Percentiles rank a stretch among this genome's conserved stretches.
Evolutionary conservation across 2,113 vertebrate genomes (phyloP).

Genomic region (Miniopterus natalensis): DNA sequence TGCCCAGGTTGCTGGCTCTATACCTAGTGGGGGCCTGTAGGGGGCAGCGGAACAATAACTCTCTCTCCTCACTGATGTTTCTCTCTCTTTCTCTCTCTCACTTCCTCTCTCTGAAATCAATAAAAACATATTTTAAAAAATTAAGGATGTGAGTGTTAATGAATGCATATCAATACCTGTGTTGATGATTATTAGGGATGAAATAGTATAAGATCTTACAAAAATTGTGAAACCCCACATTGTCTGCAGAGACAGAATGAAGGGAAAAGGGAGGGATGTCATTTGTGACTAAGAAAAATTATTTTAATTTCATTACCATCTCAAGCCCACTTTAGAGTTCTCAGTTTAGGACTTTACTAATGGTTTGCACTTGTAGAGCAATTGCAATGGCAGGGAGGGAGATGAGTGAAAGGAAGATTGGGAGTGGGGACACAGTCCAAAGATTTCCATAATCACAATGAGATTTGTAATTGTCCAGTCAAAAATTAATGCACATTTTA

Average conservation of each 20-base stretch:
- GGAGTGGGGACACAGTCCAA: neutral
- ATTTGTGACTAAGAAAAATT: neutral
- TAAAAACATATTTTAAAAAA: no score
- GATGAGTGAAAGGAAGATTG: neutral
- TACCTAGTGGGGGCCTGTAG: no score
- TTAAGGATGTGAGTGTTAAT: neutral
- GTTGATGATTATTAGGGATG: neutral
- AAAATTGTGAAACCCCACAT: neutral
- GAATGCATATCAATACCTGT: neutral
- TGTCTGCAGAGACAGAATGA: neutral
- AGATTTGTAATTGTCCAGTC: neutral
- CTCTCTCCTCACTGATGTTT: no score
- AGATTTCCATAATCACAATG: neutral
- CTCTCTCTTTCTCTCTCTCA: no score
- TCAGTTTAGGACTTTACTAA: neutral
- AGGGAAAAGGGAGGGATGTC: accelerated
- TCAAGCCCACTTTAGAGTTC: neutral
- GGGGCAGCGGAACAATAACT: no score
- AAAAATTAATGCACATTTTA: neutral
- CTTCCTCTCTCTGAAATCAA: no score
- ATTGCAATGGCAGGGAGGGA: neutral
- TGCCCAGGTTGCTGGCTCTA: no score
- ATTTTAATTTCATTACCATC: neutral
- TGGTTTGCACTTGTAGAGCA: neutral
- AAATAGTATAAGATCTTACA: neutral